Conservation (phyloP, 2,888 invertebrate species). For the Nomada flava region DNA sequence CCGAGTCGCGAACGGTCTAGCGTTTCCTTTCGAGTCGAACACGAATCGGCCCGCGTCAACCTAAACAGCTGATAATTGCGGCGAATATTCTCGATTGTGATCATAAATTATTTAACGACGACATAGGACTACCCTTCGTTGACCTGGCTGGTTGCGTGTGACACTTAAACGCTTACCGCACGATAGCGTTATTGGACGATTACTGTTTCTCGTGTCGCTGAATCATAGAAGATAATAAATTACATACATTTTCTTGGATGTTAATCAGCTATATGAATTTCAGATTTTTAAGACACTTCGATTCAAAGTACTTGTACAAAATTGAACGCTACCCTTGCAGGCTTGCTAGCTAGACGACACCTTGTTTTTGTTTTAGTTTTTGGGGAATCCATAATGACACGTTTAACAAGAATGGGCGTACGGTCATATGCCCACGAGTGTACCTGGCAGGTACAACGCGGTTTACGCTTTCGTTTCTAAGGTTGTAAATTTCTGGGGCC, state of each 20-base stretch:
- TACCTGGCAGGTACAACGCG: constrained; percentile 40
- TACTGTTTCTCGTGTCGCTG: neutral
- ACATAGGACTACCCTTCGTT: constrained; percentile 21
- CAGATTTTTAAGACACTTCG: neutral
- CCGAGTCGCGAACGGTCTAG: constrained; percentile 55
- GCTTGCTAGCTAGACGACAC: too few species aligned
- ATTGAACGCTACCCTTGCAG: neutral
- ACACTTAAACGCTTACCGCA: neutral
- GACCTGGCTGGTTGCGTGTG: neutral
- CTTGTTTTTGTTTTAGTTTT: neutral
- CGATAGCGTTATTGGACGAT: constrained; percentile 9
- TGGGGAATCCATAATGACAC: neutral
- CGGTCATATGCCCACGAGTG: constrained; percentile 8
- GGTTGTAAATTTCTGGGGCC: constrained; percentile 79
- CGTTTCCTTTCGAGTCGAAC: constrained; percentile 64
- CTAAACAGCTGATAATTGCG: constrained; percentile 80
- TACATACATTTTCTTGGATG: too few species aligned
- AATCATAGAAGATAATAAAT: too few species aligned
- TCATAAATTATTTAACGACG: constrained; percentile 68
- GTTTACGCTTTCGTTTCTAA: constrained; percentile 76
- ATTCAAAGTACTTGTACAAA: neutral
- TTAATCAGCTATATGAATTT: neutral
- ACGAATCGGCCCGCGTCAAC: constrained; percentile 76
- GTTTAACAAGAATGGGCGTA: neutral
- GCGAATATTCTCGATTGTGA: constrained; percentile 76